Percentiles rank a stretch among this genome's conserved stretches.
phyloP scores from a whole-genome alignment of 2,113 vertebrate species.

The Aix galericulata region DNA sequence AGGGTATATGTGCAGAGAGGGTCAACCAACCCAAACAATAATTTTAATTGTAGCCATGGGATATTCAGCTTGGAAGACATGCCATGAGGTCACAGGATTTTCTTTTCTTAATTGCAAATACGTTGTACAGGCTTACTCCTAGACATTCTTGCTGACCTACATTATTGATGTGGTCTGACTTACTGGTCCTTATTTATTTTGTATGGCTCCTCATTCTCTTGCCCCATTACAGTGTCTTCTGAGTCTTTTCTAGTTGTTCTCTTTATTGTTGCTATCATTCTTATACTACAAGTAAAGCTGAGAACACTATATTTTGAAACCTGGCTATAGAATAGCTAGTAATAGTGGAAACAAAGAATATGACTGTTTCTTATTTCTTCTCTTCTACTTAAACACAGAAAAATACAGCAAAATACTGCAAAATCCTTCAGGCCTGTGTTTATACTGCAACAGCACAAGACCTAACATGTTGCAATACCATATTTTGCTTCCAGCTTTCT shows the following conservation, averaged over 20 bases:
- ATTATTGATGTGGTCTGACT: slow-evolving; percentile 1
- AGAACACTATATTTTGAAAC: not conserved
- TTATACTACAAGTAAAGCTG: not conserved
- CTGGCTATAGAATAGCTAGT: not conserved
- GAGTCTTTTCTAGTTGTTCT: not conserved
- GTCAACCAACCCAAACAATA: not conserved
- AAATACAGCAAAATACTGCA: not conserved
- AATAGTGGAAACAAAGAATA: not conserved
- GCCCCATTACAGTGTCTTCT: not conserved
- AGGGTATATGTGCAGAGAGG: not conserved
- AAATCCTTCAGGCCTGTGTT: not conserved
- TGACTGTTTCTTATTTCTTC: not conserved
- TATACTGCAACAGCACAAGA: not conserved
- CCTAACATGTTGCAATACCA: not conserved
- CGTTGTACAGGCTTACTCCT: not conserved
- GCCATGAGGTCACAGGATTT: slow-evolving; percentile 15
- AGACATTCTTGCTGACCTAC: not conserved
- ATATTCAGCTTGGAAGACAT: slow-evolving; percentile 5
- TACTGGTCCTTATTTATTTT: slow-evolving; percentile 27
- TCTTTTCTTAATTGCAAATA: slow-evolving; percentile 36
- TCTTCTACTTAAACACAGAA: not conserved
- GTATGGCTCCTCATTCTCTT: not conserved
- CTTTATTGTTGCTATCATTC: not conserved
- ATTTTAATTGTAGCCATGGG: slow-evolving; percentile 58
- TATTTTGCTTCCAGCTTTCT: not conserved